Evolutionary conservation across 2,797 vertebrate species (phyloP), one percentile per base, ranked within the genome.

Genomic region (Darevskia nairensis): DNA sequence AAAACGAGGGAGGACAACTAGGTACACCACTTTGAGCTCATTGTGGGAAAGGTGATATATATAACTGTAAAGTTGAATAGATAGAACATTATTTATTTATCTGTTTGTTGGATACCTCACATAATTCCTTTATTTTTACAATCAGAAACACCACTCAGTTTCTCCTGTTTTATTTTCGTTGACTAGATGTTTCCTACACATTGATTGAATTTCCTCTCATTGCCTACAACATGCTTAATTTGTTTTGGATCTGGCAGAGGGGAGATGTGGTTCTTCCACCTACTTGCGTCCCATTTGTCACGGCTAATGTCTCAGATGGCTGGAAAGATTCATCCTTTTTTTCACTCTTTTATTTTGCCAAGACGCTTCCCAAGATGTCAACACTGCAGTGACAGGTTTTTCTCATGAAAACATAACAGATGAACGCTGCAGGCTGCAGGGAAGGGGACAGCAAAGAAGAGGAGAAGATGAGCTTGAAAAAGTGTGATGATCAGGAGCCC

Each of bases 131-230:
- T 61, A 19, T 61, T 68, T 68, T 68, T 25, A 17, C 17, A 55
- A 29, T n/a, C 29, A 59, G 78, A 80, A 59, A 59, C 21, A 50
- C 46, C 82, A 86, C 82, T 61, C 19, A 78, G 25, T 35, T 2
- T 89, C 86, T 86, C 27, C 84, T 86, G 79, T 59, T 15, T 25
- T 2, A 88, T 82, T 80, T 85, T 88, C 87, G 89, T 91, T 81
- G 74, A 17, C 72, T 77, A 86, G 84, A 81, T 69, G 77, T 86
- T 89, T 92, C 68, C 80, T 76, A 92, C 84, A 74, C 84, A 83
- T 80, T 84, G 78, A 80, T 23, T 68, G 77, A 79, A 87, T 89
- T 82, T 88, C 61, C 82, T 89, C 80, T 89, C 88, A 89, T 86
- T 81, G 32, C 80, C 50, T 50, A 87, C 86, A 87, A 87, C 39